phyloP scores from a whole-genome alignment of 1,140 invertebrate genomes.

The Cecropterus lyciades region DNA sequence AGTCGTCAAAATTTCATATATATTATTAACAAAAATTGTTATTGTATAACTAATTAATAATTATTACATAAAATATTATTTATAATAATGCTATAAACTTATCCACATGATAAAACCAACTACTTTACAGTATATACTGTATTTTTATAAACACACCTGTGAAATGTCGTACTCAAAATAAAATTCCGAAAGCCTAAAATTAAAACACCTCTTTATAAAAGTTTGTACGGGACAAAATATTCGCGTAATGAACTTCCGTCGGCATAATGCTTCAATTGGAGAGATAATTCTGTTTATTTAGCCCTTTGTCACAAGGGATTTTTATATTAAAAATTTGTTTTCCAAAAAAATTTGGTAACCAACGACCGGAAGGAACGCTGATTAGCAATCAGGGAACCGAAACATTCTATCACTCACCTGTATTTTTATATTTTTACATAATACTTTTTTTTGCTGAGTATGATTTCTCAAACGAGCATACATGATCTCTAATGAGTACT shows the following conservation, averaged over 20 bases:
- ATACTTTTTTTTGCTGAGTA: no score
- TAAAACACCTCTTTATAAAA: constrained; percentile 13
- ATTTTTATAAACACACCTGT: neutral
- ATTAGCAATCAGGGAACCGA: neutral
- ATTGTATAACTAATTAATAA: no score
- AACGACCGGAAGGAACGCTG: neutral
- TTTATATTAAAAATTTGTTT: constrained; percentile 17
- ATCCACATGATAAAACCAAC: no score
- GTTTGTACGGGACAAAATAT: constrained; percentile 25
- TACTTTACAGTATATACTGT: no score
- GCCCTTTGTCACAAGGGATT: constrained; percentile 22
- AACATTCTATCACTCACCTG: no score
- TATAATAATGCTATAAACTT: no score
- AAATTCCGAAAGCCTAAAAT: neutral
- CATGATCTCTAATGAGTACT: no score
- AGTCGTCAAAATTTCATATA: no score
- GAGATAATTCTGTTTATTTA: constrained; percentile 33
- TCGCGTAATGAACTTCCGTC: constrained; percentile 35
- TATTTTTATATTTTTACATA: no score
- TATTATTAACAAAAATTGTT: no score
- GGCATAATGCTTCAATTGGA: constrained; percentile 28
- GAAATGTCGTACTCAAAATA: neutral
- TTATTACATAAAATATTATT: no score
- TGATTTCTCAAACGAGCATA: no score
- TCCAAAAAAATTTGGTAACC: neutral